Evolutionary conservation across 2,113 vertebrate species (phyloP).

Genomic region (Atlantisia rogersi): DNA sequence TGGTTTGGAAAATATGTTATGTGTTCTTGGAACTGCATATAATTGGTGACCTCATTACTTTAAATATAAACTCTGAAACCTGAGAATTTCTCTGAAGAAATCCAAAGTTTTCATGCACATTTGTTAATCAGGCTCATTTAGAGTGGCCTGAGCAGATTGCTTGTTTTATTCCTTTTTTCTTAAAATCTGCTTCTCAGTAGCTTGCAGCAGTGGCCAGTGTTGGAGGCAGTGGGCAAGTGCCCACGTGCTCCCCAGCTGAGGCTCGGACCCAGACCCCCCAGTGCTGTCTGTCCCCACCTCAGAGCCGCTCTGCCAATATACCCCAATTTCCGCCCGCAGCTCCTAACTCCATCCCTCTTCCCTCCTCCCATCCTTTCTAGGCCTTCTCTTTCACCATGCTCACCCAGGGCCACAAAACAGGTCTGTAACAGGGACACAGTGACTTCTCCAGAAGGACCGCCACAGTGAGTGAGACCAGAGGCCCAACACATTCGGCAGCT

Average conservation of each 20-base stretch:
- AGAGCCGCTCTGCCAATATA: not conserved
- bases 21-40: slow-evolving; percentile 58
- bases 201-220: not conserved
- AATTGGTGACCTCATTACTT: slow-evolving; percentile 54
- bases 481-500: not conserved
- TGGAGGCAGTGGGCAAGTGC: not conserved
- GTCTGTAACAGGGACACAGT: not conserved
- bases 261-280: not conserved
- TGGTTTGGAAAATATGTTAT: slow-evolving; percentile 27
- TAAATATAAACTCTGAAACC: slow-evolving; percentile 35
- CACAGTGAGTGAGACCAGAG: not conserved
- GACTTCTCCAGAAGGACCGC: not conserved
- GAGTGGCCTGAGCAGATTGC: not conserved
- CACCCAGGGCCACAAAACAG: not conserved
- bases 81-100: slow-evolving; percentile 16
- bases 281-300: not conserved
- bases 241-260: too few species aligned
- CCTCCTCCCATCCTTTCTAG: not conserved
- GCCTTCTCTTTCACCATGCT: not conserved
- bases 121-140: not conserved
- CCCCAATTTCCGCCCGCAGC: not conserved
- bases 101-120: not conserved
- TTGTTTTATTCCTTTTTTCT: not conserved
- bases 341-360: not conserved
- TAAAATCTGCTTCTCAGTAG: not conserved